Base-by-base conservation (phyloP, 2,888 invertebrate species). In the Drosophila incognita region DNA sequence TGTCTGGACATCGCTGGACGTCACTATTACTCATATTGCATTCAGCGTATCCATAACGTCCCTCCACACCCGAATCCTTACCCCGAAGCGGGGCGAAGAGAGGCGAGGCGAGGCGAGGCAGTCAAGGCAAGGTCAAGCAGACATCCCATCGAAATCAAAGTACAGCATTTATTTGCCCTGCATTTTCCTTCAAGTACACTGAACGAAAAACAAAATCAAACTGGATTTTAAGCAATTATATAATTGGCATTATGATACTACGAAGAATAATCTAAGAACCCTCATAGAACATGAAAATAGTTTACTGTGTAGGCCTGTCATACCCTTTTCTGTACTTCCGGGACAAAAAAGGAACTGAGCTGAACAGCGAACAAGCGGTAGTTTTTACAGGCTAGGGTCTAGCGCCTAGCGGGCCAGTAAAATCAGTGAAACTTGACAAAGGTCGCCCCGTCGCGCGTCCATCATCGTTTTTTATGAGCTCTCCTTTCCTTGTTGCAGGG, bases 391-490 rank as follows among this genome's bases (percentile, higher is more conserved):
- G 8, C 24, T 15, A 24, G 46, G 46, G 46, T 46, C 46, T 46
- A 21, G 13, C 21, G 42, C 36, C 29, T 36, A 46, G 62, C 42
- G 27, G 35, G 24, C 46, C 35, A 54, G 46, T 46, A 21, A 80
- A 80, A 80, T 83, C 80, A 69, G 54, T 65, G 54, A 59, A 86
- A 73, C 64, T 69, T 69, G 63, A 66, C 76, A 71, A 69, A 77
- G 77, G 77, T 77, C 36, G 63, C 42, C 48, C 52, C 60, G 51
- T 31, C 51, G 53, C 54, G 33, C 53, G 48, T 77, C 42, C 38
- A 60, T 76, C 63, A 69, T 76, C 27, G 48, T 59, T 62, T 71
- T 77, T 65, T 72, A 74, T 66, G 74, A 21, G 31, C 42, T 42
- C 57, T 21, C 40, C 42, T 38, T 38, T 35, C 48, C 36, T 11